Conservation (phyloP, 1,140 invertebrate genomes). For the Calliphora vicina region DNA sequence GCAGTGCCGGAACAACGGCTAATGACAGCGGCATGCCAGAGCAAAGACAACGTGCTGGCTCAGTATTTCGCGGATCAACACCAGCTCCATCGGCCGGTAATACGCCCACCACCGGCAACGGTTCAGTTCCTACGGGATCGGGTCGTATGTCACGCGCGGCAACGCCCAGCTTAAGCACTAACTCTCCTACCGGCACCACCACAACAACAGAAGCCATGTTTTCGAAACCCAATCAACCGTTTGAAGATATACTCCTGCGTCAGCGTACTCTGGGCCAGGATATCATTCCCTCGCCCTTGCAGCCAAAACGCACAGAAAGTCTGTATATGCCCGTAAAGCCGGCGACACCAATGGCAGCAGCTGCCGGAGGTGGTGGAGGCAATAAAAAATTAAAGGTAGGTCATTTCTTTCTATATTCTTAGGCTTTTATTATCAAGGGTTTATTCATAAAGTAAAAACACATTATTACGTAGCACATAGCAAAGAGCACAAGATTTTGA, state of each 20-base stretch:
- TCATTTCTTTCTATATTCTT: too few species aligned
- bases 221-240: conserved; percentile 67
- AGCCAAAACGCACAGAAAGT: conserved; percentile 90
- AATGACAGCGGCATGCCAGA: conserved; percentile 64
- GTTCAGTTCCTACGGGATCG: conserved; percentile 65
- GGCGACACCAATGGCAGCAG: conserved; percentile 64
- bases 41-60: conserved; percentile 66
- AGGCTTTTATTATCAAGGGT: too few species aligned
- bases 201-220: conserved; percentile 48
- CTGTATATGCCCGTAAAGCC: conserved; percentile 71
- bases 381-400: conserved; percentile 63
- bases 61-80: conserved; percentile 66
- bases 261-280: conserved; percentile 85
- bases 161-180: conserved; percentile 50
- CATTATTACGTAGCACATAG: too few species aligned
- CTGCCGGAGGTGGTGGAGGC: conserved; percentile 62
- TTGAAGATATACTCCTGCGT: conserved; percentile 80
- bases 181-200: conserved; percentile 48
- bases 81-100: conserved; percentile 61
- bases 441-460: too few species aligned
- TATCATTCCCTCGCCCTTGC: conserved; percentile 82
- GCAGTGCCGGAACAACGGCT: conserved; percentile 62
- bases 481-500: too few species aligned
- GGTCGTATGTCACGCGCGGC: conserved; percentile 64
- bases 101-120: conserved; percentile 64